Evolutionary conservation across 2,113 vertebrate species (phyloP), one percentile per base, ranked within the genome.

Genomic region (Sceloporus undulatus): DNA sequence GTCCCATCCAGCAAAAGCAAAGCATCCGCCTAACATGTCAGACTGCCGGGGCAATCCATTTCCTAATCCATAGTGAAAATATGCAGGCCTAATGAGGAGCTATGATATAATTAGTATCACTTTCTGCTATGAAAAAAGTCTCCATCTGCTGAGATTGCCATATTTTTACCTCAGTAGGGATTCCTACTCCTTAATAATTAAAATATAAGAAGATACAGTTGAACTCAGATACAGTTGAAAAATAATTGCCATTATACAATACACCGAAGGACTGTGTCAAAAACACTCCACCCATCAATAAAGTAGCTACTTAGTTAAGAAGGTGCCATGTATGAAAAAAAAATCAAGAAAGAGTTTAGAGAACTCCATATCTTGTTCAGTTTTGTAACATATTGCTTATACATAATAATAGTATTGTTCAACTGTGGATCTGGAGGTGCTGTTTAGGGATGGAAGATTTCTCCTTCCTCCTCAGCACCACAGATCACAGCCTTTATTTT

Each of bases 101-200:
- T 90, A 56, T 77, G 56, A 19, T 76, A 76, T 62, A 89, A 91
- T 91, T 91, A 90, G 68, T 88, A 59, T 89, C 62, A 89, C 84
- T 83, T 92, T 68, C 83, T 21, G 56, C 91, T 87, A 81, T 48
- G 48, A 81, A 48, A 71, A 85, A 86, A 93, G 54, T 40, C 40
- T 91, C 52, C 74, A 42, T 54, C 34, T 73, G 89, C 84, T 91
- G 77, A 92, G 88, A 87, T 74, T 92, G 76, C 80, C 68, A 76
- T 86, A 56, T 13, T 59, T 91, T 92, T 92, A 90, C 91, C 85
- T 87, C 71, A 90, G 87, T 84, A 90, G 85, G 29, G 2, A 82
- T 90, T 81, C 40, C 87, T 87, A 19, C 10, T 73, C 19, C 80
- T 93, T 90, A 73, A 80, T 81, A 65, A 84, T 73, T 90, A 92